Conservation (phyloP, 2,888 invertebrate species). For the Trypoxylon attenuatum region DNA sequence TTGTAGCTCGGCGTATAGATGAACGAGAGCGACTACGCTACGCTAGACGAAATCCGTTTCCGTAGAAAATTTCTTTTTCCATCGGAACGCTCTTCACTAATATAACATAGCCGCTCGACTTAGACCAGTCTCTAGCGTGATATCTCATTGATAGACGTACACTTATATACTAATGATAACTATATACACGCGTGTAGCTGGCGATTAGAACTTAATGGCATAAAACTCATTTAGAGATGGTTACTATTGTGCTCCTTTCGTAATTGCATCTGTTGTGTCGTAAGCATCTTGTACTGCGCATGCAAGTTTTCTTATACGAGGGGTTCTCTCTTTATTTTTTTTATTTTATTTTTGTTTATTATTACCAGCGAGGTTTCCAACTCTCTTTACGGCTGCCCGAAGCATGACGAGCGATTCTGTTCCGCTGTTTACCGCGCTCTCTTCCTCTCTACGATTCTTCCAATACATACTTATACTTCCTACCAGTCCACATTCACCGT, state of each 20-base stretch:
- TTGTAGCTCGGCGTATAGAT: conserved; percentile 38
- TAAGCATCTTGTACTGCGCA: conserved; percentile 67
- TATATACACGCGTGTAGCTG: conserved; percentile 49
- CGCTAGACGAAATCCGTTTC: conserved; percentile 31
- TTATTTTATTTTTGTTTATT: no score
- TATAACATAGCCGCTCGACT: conserved; percentile 47
- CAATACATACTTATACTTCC: no score
- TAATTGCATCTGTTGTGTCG: conserved; percentile 65
- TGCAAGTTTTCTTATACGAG: conserved; percentile 58
- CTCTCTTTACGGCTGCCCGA: conserved; percentile 55
- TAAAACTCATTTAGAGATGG: conserved; percentile 33
- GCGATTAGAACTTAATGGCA: conserved; percentile 34
- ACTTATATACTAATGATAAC: conserved; percentile 39
- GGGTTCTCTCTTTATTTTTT: no score
- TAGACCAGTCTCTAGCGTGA: conserved; percentile 50
- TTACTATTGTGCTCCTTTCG: conserved; percentile 46
- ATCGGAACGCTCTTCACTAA: conserved; percentile 46
- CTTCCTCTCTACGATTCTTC: no score
- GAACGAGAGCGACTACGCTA: conserved; percentile 14
- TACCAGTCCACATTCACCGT: no score
- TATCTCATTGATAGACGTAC: conserved; percentile 71
- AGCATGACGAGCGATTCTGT: conserved; percentile 56
- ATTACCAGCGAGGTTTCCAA: conserved; percentile 53
- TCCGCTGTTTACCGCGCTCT: conserved; percentile 22
- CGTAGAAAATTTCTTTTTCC: conserved; percentile 41